A percentile compares a stretch with the other conserved stretches of the same genome.
Evolutionary conservation across 1,140 invertebrate species (phyloP).

Genomic region (Eubasilissa regina): DNA sequence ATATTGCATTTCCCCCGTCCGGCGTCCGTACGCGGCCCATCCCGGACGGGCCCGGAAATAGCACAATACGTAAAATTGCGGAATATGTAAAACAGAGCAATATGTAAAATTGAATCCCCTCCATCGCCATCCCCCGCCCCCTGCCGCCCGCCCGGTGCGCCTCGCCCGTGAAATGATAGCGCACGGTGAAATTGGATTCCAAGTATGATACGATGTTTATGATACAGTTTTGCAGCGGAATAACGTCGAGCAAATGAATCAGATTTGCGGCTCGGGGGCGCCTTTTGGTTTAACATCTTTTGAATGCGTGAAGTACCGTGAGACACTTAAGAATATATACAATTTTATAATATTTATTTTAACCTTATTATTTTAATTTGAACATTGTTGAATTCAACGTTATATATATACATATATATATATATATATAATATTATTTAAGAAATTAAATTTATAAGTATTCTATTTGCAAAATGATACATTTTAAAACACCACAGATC

Average conservation of each 20-base stretch:
- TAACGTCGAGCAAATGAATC: conserved; percentile 46
- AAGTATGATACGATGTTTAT: conserved; percentile 57
- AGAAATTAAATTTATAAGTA: no score
- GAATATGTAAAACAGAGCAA: conserved; percentile 44
- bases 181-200: conserved; percentile 55
- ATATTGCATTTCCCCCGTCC: conserved; percentile 37
- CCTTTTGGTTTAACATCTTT: conserved; percentile 8
- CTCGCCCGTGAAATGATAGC: conserved; percentile 45
- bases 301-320: no score
- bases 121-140: neutral
- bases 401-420: no score
- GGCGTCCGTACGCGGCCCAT: neutral
- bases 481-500: no score
- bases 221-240: conserved; percentile 48
- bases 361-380: no score
- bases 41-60: conserved; percentile 18
- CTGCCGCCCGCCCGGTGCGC: conserved; percentile 10
- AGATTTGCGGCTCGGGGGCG: conserved; percentile 35
- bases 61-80: conserved; percentile 44
- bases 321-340: neutral
- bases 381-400: no score
- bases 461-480: no score
- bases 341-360: no score
- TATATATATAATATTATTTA: no score
- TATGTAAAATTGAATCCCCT: conserved; percentile 51